A percentile compares a stretch with the other conserved stretches of the same genome.
Conservation (phyloP, 2,888 invertebrate species). For the Ophonus ardosiacus region DNA sequence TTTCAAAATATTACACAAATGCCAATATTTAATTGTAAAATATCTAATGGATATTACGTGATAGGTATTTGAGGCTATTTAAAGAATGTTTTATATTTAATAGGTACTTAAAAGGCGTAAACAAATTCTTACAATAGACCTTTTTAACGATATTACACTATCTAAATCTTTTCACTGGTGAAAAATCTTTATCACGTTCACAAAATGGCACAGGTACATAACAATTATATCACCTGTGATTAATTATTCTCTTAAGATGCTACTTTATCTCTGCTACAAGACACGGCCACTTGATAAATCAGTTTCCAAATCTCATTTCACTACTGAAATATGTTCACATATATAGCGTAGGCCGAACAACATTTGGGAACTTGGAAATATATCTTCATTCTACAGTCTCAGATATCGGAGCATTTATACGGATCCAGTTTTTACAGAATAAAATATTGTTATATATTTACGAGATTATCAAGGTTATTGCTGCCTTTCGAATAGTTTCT, state of each 20-base stretch:
- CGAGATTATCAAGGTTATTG: neutral
- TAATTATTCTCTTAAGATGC: conserved; percentile 36
- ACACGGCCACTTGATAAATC: conserved; percentile 33
- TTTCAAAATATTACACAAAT: no score
- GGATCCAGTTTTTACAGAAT: neutral
- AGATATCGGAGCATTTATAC: no score
- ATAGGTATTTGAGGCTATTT: no score
- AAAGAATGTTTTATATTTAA: no score
- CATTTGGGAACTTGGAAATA: neutral
- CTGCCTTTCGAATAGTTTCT: no score
- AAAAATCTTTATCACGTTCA: conserved; percentile 15
- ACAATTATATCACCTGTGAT: conserved; percentile 29
- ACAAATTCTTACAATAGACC: no score
- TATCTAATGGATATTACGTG: no score
- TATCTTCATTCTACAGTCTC: neutral
- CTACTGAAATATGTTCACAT: conserved; percentile 33
- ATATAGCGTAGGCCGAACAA: conserved; percentile 14
- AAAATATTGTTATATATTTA: conserved; percentile 9
- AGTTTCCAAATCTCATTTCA: conserved; percentile 27
- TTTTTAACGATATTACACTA: no score
- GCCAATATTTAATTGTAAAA: no score
- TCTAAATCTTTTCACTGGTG: neutral
- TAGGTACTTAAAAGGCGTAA: no score
- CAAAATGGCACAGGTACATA: conserved; percentile 19
- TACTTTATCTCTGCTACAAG: conserved; percentile 32